A percentile compares a stretch with the other conserved stretches of the same genome.
phyloP scores from a whole-genome alignment of 2,797 vertebrate genomes.

The Neosalanx taihuensis region DNA sequence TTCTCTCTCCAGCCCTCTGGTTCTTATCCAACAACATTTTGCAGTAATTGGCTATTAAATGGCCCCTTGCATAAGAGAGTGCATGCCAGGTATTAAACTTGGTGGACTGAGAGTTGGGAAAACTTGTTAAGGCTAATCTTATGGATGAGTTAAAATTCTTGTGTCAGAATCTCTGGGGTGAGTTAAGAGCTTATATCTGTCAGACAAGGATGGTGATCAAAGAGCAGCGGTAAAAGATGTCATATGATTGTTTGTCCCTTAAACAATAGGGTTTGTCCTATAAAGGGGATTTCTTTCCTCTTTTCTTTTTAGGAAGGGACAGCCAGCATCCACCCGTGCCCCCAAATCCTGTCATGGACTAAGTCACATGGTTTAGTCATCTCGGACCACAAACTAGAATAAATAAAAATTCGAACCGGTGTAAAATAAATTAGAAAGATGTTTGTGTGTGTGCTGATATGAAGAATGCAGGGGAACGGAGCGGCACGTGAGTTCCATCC shows the following conservation, averaged over 20 bases:
- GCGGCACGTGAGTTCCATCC: neutral
- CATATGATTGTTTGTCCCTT: no score
- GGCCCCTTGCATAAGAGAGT: neutral
- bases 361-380: neutral
- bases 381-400: neutral
- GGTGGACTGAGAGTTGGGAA: neutral
- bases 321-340: no score
- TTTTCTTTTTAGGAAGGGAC: no score
- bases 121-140: neutral
- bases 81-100: neutral
- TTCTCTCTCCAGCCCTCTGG: neutral
- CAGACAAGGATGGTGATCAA: no score
- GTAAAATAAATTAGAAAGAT: neutral
- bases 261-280: no score
- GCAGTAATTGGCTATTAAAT: neutral
- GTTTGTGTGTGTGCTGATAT: neutral
- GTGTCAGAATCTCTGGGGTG: neutral
- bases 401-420: neutral
- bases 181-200: no score
- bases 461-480: neutral
- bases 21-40: neutral
- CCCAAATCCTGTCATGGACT: no score
- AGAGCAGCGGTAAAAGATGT: no score
- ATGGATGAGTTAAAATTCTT: neutral
- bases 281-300: no score